Percentiles rank a stretch among this genome's conserved stretches.
Conservation (phyloP, 2,113 vertebrate genomes). For the Centropus unirufus region DNA sequence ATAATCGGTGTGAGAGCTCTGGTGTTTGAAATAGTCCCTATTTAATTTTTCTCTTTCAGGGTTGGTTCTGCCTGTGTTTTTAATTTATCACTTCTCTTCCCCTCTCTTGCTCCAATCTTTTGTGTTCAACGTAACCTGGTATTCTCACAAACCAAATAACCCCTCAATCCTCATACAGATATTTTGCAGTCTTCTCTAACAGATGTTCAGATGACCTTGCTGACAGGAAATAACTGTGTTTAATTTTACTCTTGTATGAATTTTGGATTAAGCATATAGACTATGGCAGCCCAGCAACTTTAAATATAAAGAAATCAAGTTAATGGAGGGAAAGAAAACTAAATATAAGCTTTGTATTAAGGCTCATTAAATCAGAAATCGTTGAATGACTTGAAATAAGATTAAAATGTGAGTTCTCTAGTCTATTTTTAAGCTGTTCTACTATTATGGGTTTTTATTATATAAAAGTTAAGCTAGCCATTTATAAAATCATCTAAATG, state of each 20-base stretch:
- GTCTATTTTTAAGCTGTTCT: conserved; percentile 75
- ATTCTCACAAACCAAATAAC: background rate
- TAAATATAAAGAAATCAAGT: conserved; percentile 64
- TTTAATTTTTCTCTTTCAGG: background rate
- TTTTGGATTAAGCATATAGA: conserved; percentile 56
- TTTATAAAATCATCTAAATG: conserved; percentile 77
- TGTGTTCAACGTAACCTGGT: background rate
- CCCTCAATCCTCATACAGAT: background rate
- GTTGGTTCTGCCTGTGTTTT: background rate
- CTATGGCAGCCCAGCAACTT: conserved; percentile 35
- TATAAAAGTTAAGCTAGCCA: conserved; percentile 68
- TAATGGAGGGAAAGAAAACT: conserved; percentile 55
- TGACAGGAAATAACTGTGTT: background rate
- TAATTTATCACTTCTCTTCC: background rate
- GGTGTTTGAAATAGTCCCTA: background rate
- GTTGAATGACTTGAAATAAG: conserved; percentile 69
- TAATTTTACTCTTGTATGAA: conserved; percentile 34
- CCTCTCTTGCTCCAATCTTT: background rate
- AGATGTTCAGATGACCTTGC: background rate
- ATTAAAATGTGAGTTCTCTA: conserved; percentile 70
- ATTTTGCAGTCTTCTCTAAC: background rate
- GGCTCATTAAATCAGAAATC: conserved; percentile 71
- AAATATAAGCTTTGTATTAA: conserved; percentile 61
- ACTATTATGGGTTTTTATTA: conserved; percentile 61
- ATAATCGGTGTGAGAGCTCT: background rate